A percentile compares a stretch with the other conserved stretches of the same genome.
Evolutionary conservation across 2,797 vertebrate species (phyloP).

Genomic region (Darevskia mixta): DNA sequence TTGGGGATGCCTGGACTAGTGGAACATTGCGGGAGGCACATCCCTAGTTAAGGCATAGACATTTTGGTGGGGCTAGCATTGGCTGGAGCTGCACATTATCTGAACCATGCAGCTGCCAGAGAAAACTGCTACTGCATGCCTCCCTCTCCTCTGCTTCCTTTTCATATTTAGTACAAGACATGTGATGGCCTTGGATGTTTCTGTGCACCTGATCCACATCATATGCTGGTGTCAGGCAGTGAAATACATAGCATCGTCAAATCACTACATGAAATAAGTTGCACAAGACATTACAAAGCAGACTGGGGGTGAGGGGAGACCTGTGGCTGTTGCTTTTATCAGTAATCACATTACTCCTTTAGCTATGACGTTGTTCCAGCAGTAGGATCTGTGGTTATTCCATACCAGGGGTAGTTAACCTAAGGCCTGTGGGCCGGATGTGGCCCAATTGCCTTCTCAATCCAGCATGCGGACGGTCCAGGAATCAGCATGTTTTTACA

Average conservation of each 20-base stretch:
- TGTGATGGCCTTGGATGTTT: too few relatives aligned
- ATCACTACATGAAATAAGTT: background rate
- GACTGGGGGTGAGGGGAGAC: background rate
- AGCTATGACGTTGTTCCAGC: background rate
- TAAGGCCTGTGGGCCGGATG: too few relatives aligned
- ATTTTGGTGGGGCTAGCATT: background rate
- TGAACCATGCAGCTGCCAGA: background rate
- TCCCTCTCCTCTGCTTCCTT: background rate
- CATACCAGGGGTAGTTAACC: background rate
- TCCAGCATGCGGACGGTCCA: too few relatives aligned
- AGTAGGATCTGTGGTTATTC: background rate
- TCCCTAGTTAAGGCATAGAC: background rate
- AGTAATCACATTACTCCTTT: background rate
- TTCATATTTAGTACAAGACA: background rate
- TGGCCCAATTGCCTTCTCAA: too few relatives aligned
- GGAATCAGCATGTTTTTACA: too few relatives aligned
- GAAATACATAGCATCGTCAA: background rate
- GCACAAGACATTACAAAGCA: background rate
- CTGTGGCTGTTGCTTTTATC: background rate
- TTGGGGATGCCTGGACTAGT: background rate
- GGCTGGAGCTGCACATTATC: background rate
- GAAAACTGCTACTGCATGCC: background rate
- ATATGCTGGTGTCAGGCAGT: background rate
- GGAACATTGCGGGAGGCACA: background rate
- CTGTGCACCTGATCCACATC: background rate